Evolutionary conservation across 2,797 vertebrate species (phyloP), one percentile per base, ranked within the genome.

Genomic region (Oreonectes daqikongensis): DNA sequence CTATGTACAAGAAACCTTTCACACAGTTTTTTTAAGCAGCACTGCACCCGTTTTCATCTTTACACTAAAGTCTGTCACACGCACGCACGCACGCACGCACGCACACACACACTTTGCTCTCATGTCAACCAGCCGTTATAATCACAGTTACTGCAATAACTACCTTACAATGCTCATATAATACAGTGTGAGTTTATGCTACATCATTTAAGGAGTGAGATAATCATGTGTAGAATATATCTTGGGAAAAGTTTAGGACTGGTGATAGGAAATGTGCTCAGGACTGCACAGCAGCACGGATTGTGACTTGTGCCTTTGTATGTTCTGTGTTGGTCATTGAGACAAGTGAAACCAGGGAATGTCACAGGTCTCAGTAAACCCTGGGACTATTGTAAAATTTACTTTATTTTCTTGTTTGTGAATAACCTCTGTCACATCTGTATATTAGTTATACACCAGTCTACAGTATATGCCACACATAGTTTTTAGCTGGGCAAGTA

Each of bases 151-250:
- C 61, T 64, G 52, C 59, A 64, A 79, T 40, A 66, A 7, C 40
- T 59, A 63, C 38, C 44, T 28, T 28, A 64, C 20, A 40, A 53
- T 64, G 60, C 50, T 59, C 24, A 35, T 48, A 72, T 71, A 57
- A 59, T 74, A 75, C 71, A 74, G 59, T 63, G 72, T 40, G 30
- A 57, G 14, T 66, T 65, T 35, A 67, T 79, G 72, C 78, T 71
- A 75, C 72, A 80, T 79, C n/a, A 20, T 52, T 57, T 46, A 55
- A 26, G 17, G 24, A 22, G 46, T 79, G 66, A 74, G 60, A 59
- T 18, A 14, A 4, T 50, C 24, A 26, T 38, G 63, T 59, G 85
- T 15, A 46, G 75, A 22, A 67, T 85, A 84, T 85, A 81, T 81
- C 2, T 15, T 22, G 46, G 48, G 17, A 55, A 22, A 38, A 55